phyloP scores from a whole-genome alignment of 2,797 vertebrate genomes.

The Xyrichtys novacula region DNA sequence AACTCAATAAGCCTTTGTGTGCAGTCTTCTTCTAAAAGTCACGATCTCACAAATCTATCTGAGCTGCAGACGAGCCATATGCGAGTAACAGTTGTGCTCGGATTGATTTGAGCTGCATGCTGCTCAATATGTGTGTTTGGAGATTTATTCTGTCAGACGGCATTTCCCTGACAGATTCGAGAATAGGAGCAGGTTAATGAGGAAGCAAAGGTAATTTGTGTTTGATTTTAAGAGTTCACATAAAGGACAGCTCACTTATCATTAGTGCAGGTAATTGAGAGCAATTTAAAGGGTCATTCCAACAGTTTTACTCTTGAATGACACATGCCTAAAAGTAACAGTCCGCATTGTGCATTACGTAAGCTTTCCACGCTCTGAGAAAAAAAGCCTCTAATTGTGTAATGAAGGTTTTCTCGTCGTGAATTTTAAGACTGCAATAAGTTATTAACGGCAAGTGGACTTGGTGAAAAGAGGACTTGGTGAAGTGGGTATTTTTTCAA shows the following conservation, averaged over 20 bases:
- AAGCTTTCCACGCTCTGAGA: too few species aligned
- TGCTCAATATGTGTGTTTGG: not conserved
- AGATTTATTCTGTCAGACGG: not conserved
- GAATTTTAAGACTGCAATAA: too few species aligned
- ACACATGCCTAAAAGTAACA: too few species aligned
- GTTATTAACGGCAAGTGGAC: too few species aligned
- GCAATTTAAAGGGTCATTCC: not conserved
- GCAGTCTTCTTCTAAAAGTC: not conserved
- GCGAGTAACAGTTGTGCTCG: not conserved
- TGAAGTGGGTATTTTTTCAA: too few species aligned
- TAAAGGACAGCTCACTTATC: not conserved
- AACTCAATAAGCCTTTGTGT: constrained; percentile 5
- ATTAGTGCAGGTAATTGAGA: not conserved
- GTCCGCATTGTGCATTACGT: too few species aligned
- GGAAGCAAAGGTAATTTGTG: not conserved
- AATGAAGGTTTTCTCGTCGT: too few species aligned
- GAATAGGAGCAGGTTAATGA: not conserved
- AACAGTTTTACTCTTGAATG: too few species aligned
- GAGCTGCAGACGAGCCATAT: not conserved
- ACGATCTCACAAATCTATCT: not conserved
- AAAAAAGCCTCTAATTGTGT: too few species aligned
- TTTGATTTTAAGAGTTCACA: not conserved
- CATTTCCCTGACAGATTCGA: not conserved
- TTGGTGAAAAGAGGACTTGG: too few species aligned
- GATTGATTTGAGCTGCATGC: not conserved